These are phyloP conservation scores for Rugalucina vietnamica DNA, from an alignment of 2,888 invertebrate genomes.

Conservation along the genomic window DNA sequence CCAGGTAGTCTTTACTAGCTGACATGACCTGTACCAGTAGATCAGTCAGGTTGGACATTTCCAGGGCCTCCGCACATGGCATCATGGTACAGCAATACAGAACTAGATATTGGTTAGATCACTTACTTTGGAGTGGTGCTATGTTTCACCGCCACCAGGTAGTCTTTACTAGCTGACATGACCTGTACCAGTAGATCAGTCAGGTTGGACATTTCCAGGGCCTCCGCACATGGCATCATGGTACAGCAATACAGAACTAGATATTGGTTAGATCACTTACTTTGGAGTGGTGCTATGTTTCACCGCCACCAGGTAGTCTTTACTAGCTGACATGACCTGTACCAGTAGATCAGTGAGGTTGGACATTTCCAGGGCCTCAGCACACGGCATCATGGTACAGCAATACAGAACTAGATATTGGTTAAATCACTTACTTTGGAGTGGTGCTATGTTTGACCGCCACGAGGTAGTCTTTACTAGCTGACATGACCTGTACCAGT, in stretches of 20 bases:
- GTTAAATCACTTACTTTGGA: slow-evolving; percentile 83
- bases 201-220: slow-evolving; percentile 83
- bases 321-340: slow-evolving; percentile 80
- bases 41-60: slow-evolving; percentile 81
- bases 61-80: slow-evolving; percentile 87
- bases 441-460: slow-evolving; percentile 76
- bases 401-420: too few species aligned
- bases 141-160: slow-evolving; percentile 76
- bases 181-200: slow-evolving; percentile 82
- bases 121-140: slow-evolving; percentile 82
- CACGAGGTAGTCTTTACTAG: slow-evolving; percentile 80
- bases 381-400: slow-evolving; percentile 89
- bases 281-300: slow-evolving; percentile 81
- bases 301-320: slow-evolving; percentile 78
- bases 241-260: too few species aligned
- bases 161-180: slow-evolving; percentile 81
- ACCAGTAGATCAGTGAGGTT: slow-evolving; percentile 82
- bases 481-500: slow-evolving; percentile 82
- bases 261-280: too few species aligned
- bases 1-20: slow-evolving; percentile 80
- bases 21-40: slow-evolving; percentile 82
- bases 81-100: too few species aligned
- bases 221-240: slow-evolving; percentile 88
- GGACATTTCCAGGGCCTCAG: slow-evolving; percentile 85
- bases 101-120: too few species aligned